These are phyloP conservation scores for Rhagium mordax DNA, from an alignment of 2,888 invertebrate genomes.

Conservation along the genomic window DNA sequence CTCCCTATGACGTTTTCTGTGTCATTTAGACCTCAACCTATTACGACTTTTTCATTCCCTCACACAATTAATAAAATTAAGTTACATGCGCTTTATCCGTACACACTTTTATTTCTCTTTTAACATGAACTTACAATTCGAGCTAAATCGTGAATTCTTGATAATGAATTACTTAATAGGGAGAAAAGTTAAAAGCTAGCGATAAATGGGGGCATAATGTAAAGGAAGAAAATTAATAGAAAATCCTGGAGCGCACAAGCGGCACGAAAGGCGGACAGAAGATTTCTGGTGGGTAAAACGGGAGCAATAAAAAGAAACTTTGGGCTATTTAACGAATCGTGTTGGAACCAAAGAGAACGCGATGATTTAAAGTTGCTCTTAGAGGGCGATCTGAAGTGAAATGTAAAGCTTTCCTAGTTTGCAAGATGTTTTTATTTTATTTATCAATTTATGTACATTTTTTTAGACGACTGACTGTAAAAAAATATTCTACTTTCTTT, in stretches of 20 bases:
- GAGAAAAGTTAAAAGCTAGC: slow-evolving; percentile 34
- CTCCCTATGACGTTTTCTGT: too few relatives aligned
- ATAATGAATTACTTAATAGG: slow-evolving; percentile 34
- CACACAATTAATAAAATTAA: background rate
- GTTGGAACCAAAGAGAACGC: slow-evolving; percentile 12
- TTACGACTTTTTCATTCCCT: background rate
- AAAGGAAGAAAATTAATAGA: slow-evolving; percentile 25
- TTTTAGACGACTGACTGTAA: too few relatives aligned
- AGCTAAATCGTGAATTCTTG: slow-evolving; percentile 18
- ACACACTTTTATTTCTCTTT: background rate
- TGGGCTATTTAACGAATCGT: slow-evolving; percentile 26
- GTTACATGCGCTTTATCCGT: background rate
- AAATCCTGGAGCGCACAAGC: slow-evolving; percentile 10
- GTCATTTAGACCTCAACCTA: too few relatives aligned
- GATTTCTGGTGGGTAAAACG: slow-evolving; percentile 3
- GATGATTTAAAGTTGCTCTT: slow-evolving; percentile 21
- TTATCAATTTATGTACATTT: background rate
- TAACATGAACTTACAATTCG: slow-evolving; percentile 5
- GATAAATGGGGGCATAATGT: slow-evolving; percentile 9
- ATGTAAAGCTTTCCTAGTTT: too few relatives aligned
- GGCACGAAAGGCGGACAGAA: slow-evolving; percentile 5
- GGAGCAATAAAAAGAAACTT: slow-evolving; percentile 26
- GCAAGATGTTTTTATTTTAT: background rate
- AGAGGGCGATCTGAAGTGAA: slow-evolving; percentile 5
- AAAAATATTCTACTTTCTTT: too few relatives aligned